Percentiles rank a stretch among this genome's conserved stretches.
phyloP scores from a whole-genome alignment of 2,888 invertebrate species.

The Sericinus montela region DNA sequence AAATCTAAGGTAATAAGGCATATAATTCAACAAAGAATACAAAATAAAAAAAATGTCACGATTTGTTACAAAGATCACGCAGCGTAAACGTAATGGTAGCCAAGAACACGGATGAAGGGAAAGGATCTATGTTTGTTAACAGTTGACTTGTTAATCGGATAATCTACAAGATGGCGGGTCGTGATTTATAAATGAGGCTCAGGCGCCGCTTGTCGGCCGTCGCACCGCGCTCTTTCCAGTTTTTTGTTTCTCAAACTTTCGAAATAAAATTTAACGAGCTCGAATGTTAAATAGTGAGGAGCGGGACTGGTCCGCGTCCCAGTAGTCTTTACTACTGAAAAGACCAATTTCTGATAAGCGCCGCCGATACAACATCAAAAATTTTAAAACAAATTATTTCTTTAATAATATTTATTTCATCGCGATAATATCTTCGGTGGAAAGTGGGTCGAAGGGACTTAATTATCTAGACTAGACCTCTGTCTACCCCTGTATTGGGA shows the following conservation, averaged over 20 bases:
- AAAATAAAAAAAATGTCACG: conserved; percentile 13
- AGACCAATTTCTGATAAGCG: conserved; percentile 12
- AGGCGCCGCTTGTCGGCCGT: conserved; percentile 54
- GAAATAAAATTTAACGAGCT: conserved; percentile 27
- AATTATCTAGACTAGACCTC: no score
- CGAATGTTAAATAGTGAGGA: conserved; percentile 18
- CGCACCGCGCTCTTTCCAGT: conserved; percentile 32
- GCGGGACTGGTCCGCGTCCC: conserved; percentile 9
- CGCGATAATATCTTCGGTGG: no score
- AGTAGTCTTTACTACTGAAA: conserved; percentile 11
- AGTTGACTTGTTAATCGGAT: conserved; percentile 67
- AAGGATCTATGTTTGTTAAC: conserved; percentile 51
- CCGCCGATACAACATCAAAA: neutral
- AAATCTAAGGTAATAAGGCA: neutral
- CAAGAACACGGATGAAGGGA: conserved; percentile 35
- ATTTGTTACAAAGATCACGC: conserved; percentile 36
- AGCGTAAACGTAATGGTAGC: conserved; percentile 57
- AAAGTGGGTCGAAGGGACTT: no score
- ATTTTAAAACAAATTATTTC: no score
- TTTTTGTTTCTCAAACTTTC: conserved; percentile 47
- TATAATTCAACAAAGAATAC: neutral
- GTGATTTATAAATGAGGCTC: conserved; percentile 60
- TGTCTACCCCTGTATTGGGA: no score
- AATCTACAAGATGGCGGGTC: conserved; percentile 61
- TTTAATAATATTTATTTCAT: no score